A percentile compares a stretch with the other conserved stretches of the same genome.
Conservation (phyloP, 2,888 invertebrate genomes). For the Autographa pulchrina region DNA sequence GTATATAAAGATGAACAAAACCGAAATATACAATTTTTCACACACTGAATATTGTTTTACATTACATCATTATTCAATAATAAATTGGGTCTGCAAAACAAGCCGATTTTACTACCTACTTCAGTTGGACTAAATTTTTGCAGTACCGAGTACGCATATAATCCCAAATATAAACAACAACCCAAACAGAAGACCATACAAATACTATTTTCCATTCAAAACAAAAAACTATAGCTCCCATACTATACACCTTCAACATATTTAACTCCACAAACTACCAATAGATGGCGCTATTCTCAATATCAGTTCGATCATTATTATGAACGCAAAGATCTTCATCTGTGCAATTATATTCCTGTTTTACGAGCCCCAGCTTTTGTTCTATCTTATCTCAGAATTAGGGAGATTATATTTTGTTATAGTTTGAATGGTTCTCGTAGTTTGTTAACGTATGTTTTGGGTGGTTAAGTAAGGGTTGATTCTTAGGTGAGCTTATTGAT, state of each 20-base stretch:
- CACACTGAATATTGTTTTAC: too few relatives aligned
- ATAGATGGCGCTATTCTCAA: constrained; percentile 25
- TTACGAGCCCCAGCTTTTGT: constrained; percentile 52
- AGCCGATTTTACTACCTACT: too few relatives aligned
- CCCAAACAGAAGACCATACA: too few relatives aligned
- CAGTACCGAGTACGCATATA: too few relatives aligned
- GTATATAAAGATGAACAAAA: too few relatives aligned
- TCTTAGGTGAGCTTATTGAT: not conserved
- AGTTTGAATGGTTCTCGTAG: constrained; percentile 39
- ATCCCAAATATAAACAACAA: too few relatives aligned
- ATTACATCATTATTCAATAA: too few relatives aligned
- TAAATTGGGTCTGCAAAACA: too few relatives aligned
- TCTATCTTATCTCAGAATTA: constrained; percentile 39
- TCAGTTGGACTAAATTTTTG: too few relatives aligned
- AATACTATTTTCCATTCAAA: not conserved
- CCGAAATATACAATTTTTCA: too few relatives aligned
- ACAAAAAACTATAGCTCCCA: not conserved
- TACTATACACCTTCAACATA: constrained; percentile 10
- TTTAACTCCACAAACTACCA: constrained; percentile 17
- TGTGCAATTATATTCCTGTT: constrained; percentile 57
- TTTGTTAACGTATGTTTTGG: constrained; percentile 30
- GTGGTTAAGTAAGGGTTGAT: not conserved
- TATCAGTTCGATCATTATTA: constrained; percentile 47
- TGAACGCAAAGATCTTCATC: constrained; percentile 48
- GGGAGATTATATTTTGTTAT: constrained; percentile 40